A percentile compares a stretch with the other conserved stretches of the same genome.
Conservation (phyloP, 1,140 invertebrate species). For the Psix sp. region DNA sequence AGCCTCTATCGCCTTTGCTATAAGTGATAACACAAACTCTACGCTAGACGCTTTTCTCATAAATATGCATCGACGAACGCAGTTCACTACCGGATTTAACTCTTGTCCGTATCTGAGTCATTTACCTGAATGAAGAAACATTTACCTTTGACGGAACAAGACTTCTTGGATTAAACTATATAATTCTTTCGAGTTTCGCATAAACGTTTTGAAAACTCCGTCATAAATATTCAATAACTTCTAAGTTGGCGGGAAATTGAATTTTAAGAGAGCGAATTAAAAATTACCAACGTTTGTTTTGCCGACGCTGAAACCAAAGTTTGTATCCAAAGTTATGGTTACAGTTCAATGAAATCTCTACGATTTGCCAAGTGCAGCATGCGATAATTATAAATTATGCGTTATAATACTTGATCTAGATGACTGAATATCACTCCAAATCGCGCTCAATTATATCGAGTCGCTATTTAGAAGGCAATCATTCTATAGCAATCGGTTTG, state of each 20-base stretch:
- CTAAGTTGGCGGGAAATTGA: constrained; percentile 25
- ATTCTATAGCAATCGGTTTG: constrained; percentile 40
- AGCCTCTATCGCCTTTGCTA: constrained; percentile 34
- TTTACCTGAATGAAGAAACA: constrained; percentile 54
- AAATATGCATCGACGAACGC: constrained; percentile 54
- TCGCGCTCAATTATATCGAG: constrained; percentile 24
- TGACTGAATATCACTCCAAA: constrained; percentile 22
- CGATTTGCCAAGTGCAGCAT: background rate
- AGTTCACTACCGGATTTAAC: constrained; percentile 43
- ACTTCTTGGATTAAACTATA: constrained; percentile 45
- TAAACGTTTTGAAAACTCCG: constrained; percentile 49
- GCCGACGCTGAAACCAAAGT: background rate
- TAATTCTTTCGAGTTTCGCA: constrained; percentile 45
- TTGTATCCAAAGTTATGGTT: background rate
- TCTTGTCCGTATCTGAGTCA: constrained; percentile 47
- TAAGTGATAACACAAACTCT: constrained; percentile 52
- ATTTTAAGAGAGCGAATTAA: constrained; percentile 20
- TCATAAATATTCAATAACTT: constrained; percentile 41
- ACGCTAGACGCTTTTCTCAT: constrained; percentile 44
- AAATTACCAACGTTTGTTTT: constrained; percentile 22
- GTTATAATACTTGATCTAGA: too few relatives aligned
- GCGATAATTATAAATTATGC: constrained; percentile 7
- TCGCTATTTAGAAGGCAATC: constrained; percentile 35
- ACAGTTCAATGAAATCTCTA: background rate
- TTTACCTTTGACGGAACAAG: constrained; percentile 47